Evolutionary conservation across 2,888 invertebrate genomes (phyloP), one percentile per base, ranked within the genome.

Genomic region (Scaptomyza tumidula): DNA sequence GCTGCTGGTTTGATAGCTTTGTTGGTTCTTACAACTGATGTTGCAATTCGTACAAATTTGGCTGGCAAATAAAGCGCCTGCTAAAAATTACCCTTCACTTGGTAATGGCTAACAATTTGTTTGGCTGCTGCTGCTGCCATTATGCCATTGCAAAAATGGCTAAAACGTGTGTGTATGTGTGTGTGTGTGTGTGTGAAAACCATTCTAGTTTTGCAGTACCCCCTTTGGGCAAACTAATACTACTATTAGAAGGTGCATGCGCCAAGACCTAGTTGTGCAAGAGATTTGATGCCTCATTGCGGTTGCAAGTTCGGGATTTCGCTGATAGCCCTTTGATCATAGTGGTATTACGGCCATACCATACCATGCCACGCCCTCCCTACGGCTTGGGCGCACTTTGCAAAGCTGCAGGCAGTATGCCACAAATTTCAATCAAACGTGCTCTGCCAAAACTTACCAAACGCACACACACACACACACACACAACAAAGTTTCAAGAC

Each of bases 341-440:
- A 63, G 62, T 58, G 55, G 63, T 57, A 79, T 80, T 79, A 86
- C 66, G 62, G 16, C 14, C 1, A 29, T 9, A 13, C n/a, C 31
- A 5, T 43, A 13, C n/a, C 31, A 5, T 43, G 56, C 46, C 31
- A 49, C 45, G 58, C 59, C 62, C 29, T 2, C 10, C 1, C 0
- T 7, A 59, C 31, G 11, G 19, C 43, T 3, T 16, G 39, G 43
- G 27, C 9, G 53, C 54, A 64, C 66, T 63, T 65, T 81, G 70
- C 71, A 29, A 35, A 63, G 69, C 66, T 67, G 69, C 56, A 66
- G 62, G 80, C 79, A 88, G 82, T 89, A 77, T 72, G 89, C 88
- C 76, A 85, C 86, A 89, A 86, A 88, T 89, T 89, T 86, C 86
- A 86, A 86, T 86, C 89, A 86, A 87, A 87, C 88, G 83, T 80